These are phyloP conservation scores for Drosophila navojoa DNA, from an alignment of 1,140 invertebrate species.

Conservation along the genomic window DNA sequence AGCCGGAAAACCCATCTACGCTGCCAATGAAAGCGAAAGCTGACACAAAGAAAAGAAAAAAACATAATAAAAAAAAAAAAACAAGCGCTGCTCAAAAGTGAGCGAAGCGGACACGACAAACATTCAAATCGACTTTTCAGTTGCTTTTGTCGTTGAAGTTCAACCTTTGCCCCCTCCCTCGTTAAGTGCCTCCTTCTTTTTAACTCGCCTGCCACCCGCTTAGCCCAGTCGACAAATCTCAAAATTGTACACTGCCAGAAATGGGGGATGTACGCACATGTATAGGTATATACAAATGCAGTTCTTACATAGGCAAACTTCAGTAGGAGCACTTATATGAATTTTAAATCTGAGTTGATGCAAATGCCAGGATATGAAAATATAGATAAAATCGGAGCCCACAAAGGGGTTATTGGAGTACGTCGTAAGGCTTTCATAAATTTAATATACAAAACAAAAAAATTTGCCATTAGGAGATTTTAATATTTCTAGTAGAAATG, in stretches of 20 bases:
- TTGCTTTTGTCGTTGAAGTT: conserved; percentile 36
- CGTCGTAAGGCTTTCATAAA: too few species aligned
- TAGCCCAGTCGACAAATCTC: background rate
- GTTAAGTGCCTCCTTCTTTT: background rate
- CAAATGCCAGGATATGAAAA: too few species aligned
- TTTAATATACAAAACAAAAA: too few species aligned
- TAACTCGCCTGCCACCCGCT: too few species aligned
- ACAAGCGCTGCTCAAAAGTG: conserved; percentile 30
- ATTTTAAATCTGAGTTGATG: too few species aligned
- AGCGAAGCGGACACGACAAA: conserved; percentile 57
- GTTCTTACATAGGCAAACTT: too few species aligned
- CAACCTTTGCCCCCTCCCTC: conserved; percentile 6
- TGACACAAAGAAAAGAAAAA: background rate
- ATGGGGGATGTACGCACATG: background rate
- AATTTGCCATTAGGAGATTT: too few species aligned
- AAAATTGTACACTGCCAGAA: conserved; percentile 8
- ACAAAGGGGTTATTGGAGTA: too few species aligned
- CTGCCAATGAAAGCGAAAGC: conserved; percentile 25
- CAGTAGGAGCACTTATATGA: too few species aligned
- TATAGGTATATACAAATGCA: background rate
- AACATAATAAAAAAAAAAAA: background rate
- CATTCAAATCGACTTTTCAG: conserved; percentile 78
- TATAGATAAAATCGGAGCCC: too few species aligned
- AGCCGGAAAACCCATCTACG: conserved; percentile 11
- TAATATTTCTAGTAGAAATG: too few species aligned